A percentile compares a stretch with the other conserved stretches of the same genome.
Evolutionary conservation across 2,797 vertebrate species (phyloP).

Genomic region (Apodemus agrarius): DNA sequence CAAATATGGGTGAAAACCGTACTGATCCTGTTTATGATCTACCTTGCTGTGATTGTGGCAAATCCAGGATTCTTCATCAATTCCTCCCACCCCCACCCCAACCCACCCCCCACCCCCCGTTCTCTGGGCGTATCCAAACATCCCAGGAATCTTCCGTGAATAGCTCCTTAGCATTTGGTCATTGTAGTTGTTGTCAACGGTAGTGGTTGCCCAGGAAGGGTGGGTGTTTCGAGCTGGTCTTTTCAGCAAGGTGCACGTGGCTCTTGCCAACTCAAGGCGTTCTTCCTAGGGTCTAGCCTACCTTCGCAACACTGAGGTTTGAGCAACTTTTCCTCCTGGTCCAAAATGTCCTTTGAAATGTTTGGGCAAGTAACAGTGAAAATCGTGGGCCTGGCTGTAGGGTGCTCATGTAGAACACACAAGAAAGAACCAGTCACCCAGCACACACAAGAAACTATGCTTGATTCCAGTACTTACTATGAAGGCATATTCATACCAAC

Average conservation of each 20-base stretch:
- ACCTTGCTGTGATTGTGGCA: background rate
- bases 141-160: background rate
- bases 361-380: background rate
- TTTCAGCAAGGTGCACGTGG: background rate
- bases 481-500: background rate
- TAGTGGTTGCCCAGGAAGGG: background rate
- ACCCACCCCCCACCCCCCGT: rapidly evolving
- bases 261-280: background rate
- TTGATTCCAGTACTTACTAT: background rate
- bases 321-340: background rate
- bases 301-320: background rate
- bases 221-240: background rate
- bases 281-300: background rate
- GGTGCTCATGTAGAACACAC: background rate
- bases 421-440: background rate
- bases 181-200: background rate
- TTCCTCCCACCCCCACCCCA: too few relatives aligned
- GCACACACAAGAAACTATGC: background rate
- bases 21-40: background rate
- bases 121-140: background rate
- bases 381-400: background rate
- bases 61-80: background rate
- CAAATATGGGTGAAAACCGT: background rate
- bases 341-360: background rate
- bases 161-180: background rate